phyloP scores from a whole-genome alignment of 2,888 invertebrate species.

The Celastrina argiolus region DNA sequence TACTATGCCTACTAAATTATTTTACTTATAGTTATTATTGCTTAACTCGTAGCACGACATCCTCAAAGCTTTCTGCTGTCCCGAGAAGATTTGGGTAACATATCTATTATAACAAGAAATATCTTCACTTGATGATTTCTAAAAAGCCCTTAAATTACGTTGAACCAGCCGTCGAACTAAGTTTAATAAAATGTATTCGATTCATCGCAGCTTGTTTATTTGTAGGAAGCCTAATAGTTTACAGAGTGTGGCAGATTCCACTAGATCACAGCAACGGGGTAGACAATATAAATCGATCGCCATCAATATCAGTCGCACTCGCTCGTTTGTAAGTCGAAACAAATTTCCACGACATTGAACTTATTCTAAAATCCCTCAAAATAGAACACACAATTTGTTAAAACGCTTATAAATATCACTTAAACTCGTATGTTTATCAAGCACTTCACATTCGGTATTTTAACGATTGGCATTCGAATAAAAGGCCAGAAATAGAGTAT shows the following conservation, averaged over 20 bases:
- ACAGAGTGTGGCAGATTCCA: neutral
- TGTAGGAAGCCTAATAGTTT: neutral
- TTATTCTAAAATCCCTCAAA: slow-evolving; percentile 26
- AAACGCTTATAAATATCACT: neutral
- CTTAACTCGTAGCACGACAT: no score
- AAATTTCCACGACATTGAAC: slow-evolving; percentile 50
- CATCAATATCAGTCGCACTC: slow-evolving; percentile 40
- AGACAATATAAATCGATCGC: slow-evolving; percentile 23
- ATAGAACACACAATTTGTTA: slow-evolving; percentile 18
- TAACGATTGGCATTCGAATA: neutral
- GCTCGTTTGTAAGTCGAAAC: slow-evolving; percentile 44
- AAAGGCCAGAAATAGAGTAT: neutral
- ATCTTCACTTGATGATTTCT: no score
- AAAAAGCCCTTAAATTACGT: no score
- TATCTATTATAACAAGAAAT: no score
- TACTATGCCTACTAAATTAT: no score
- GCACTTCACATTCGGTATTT: neutral
- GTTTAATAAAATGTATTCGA: neutral
- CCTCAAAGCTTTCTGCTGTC: no score
- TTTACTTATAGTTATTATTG: no score
- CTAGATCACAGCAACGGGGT: neutral
- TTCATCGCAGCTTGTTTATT: neutral
- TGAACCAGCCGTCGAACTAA: neutral
- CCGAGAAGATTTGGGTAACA: no score
- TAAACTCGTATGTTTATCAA: neutral